These are phyloP conservation scores for Tubulanus polymorphus DNA, from an alignment of 2,888 invertebrate species.

Conservation along the genomic window DNA sequence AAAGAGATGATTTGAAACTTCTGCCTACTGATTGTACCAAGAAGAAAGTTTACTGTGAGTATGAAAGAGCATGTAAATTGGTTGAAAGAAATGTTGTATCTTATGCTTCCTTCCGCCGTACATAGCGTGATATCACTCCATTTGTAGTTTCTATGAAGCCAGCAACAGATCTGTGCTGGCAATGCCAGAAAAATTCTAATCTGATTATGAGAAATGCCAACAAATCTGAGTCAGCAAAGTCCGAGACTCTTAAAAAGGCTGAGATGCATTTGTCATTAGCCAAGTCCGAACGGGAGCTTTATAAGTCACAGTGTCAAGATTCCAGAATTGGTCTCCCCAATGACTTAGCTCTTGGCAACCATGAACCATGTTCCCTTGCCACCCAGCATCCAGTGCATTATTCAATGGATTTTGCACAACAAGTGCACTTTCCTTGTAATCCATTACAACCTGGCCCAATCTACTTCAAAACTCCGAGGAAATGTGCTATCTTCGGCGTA, in stretches of 20 bases:
- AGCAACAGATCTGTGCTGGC: neutral
- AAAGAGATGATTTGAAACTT: slow-evolving; percentile 11
- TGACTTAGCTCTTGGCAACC: neutral
- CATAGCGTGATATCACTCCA: neutral
- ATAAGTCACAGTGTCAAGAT: neutral
- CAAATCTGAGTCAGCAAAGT: neutral
- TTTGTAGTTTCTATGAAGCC: neutral
- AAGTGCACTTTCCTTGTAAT: slow-evolving; percentile 22
- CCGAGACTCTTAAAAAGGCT: neutral
- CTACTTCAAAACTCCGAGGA: slow-evolving; percentile 24
- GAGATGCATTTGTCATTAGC: neutral
- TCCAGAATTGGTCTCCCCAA: neutral
- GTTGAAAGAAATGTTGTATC: neutral
- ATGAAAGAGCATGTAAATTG: neutral
- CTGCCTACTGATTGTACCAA: slow-evolving; percentile 10
- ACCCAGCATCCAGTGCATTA: slow-evolving; percentile 16
- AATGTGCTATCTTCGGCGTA: slow-evolving; percentile 25
- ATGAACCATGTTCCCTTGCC: neutral
- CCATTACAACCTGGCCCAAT: slow-evolving; percentile 27
- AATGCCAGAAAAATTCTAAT: neutral
- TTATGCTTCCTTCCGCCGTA: neutral
- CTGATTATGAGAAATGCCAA: neutral
- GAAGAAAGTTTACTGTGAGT: neutral
- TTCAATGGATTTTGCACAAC: slow-evolving; percentile 26
- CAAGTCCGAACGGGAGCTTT: neutral